Percentiles rank a stretch among this genome's conserved stretches.
Conservation (phyloP, 2,797 vertebrate species). For the Myotis findleyi region DNA sequence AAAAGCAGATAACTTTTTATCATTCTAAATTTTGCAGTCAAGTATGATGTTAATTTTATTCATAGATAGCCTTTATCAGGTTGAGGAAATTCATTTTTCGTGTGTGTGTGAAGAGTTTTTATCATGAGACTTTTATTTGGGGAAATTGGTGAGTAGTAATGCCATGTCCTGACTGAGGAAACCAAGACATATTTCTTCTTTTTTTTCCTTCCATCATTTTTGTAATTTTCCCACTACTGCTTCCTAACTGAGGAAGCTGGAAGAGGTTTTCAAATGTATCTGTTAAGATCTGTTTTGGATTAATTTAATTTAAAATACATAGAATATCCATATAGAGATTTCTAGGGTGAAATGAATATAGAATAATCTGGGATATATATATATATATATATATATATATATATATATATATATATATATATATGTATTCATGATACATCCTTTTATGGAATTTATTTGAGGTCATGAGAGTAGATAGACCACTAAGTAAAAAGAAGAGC, state of each 20-base stretch:
- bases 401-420: too few species aligned
- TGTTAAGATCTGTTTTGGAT: background rate
- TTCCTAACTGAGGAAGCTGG: background rate
- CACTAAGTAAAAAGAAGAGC: background rate
- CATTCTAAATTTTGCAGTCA: background rate
- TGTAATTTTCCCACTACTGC: background rate
- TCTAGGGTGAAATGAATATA: background rate
- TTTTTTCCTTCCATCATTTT: background rate
- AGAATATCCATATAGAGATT: background rate
- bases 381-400: too few species aligned
- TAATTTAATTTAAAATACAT: constrained; percentile 7
- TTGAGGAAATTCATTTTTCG: background rate
- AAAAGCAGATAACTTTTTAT: background rate
- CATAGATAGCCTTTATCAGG: background rate
- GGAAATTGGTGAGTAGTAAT: background rate
- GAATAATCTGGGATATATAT: background rate
- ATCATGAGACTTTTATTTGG: background rate
- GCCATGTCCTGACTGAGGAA: background rate
- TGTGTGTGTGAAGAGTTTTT: background rate
- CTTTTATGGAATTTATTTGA: background rate
- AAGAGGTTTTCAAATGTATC: background rate
- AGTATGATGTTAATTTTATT: background rate
- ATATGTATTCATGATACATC: background rate
- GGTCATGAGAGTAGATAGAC: background rate
- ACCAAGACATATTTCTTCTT: background rate